Evolutionary conservation across 2,888 invertebrate species (phyloP).

Genomic region (Pachymerium ferrugineum): DNA sequence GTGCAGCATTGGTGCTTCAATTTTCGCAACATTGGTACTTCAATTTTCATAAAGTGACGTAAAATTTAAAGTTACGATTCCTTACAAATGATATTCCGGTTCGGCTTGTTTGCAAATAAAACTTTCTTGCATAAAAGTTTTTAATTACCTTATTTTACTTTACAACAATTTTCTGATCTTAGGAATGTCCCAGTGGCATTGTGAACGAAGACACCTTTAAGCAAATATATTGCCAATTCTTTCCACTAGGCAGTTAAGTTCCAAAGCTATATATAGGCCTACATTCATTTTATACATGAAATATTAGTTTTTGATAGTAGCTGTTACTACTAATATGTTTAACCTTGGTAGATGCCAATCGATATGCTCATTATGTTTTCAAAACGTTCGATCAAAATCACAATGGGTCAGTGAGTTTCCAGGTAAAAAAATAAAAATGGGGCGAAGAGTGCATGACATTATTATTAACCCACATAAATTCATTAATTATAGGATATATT

Average conservation of each 20-base stretch:
- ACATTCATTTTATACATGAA: background rate
- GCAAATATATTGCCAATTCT: constrained; percentile 96
- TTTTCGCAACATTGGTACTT: no score
- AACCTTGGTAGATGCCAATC: constrained; percentile 72
- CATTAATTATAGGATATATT: constrained; percentile 71
- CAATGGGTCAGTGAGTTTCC: constrained; percentile 94
- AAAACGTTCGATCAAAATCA: constrained; percentile 96
- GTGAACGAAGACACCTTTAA: constrained; percentile 97
- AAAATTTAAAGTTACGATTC: background rate
- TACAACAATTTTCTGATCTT: constrained; percentile 45
- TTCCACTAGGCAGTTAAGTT: constrained; percentile 94
- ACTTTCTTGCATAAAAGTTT: no score
- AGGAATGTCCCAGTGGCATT: constrained; percentile 95
- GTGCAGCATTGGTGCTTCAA: no score
- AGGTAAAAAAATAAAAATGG: constrained; percentile 84
- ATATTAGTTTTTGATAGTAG: background rate
- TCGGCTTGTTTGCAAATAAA: no score
- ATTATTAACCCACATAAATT: constrained; percentile 23
- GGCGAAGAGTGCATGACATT: background rate
- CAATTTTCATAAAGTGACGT: background rate
- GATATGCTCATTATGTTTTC: constrained; percentile 98
- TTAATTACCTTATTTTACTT: no score
- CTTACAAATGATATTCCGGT: no score
- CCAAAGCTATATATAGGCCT: background rate
- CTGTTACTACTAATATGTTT: no score